These are phyloP conservation scores for Clamator glandarius DNA, from an alignment of 2,797 vertebrate species.

Conservation along the genomic window DNA sequence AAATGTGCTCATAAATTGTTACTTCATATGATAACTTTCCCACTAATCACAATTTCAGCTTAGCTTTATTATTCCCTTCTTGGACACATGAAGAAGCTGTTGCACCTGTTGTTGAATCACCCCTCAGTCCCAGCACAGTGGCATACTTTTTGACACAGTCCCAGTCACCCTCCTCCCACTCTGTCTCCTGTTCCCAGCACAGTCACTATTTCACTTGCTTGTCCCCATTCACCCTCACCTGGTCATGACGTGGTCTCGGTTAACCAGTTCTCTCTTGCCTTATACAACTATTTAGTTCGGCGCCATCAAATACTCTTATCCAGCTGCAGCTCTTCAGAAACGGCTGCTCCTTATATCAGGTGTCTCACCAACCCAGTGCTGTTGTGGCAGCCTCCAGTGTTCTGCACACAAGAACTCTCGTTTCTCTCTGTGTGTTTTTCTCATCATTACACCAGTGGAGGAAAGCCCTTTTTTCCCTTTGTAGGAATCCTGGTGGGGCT, in stretches of 20 bases:
- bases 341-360: background rate
- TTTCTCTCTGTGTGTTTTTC: background rate
- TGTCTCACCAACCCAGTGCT: background rate
- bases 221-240: conserved; percentile 44
- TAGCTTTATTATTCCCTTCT: background rate
- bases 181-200: background rate
- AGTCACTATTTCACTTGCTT: background rate
- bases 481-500: background rate
- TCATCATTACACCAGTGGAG: background rate
- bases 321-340: background rate
- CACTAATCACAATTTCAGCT: background rate
- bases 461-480: background rate
- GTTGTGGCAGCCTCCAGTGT: background rate
- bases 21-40: background rate
- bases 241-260: background rate
- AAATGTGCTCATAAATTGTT: background rate
- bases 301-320: background rate
- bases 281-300: background rate
- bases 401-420: background rate
- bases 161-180: background rate
- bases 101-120: conserved; percentile 13
- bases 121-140: background rate
- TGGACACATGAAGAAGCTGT: background rate
- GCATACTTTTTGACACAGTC: conserved; percentile 34
- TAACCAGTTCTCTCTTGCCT: background rate